phyloP scores from a whole-genome alignment of 2,113 vertebrate genomes.

The Onychostruthus taczanowskii region DNA sequence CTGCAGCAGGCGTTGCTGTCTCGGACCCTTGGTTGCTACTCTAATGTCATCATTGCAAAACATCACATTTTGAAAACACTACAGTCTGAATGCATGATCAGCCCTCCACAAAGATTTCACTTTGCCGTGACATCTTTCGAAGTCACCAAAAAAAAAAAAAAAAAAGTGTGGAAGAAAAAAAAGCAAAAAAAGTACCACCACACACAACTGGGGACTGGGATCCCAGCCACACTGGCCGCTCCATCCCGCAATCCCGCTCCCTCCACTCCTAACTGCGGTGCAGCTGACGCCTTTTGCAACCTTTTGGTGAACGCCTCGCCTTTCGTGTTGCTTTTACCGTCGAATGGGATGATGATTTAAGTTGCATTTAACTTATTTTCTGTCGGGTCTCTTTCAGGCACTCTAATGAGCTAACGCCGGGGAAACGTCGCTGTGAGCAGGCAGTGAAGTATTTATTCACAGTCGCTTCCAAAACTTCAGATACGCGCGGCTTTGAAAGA shows the following conservation, averaged over 20 bases:
- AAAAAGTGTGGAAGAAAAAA: too few relatives aligned
- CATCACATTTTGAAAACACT: slow-evolving; percentile 68
- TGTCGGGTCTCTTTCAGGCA: neutral
- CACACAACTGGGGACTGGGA: neutral
- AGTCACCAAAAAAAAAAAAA: neutral
- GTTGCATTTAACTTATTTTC: neutral
- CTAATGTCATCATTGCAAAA: slow-evolving; percentile 72
- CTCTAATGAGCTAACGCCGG: neutral
- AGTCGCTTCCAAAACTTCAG: neutral
- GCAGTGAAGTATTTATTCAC: slow-evolving; percentile 10
- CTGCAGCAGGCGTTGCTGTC: slow-evolving; percentile 75
- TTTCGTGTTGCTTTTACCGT: neutral
- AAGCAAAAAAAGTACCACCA: neutral
- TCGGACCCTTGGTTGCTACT: slow-evolving; percentile 70
- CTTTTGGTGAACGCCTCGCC: neutral
- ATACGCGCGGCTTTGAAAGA: neutral
- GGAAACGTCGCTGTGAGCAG: neutral
- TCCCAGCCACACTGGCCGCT: neutral
- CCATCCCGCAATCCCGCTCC: neutral
- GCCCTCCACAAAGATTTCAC: slow-evolving; percentile 44
- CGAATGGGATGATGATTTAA: neutral
- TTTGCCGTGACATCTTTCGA: slow-evolving; percentile 37
- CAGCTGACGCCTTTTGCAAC: neutral
- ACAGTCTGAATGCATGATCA: slow-evolving; percentile 65
- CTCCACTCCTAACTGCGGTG: neutral